Evolutionary conservation across 2,113 vertebrate species (phyloP).

Genomic region (Pseudorhombus dupliciocellatus): DNA sequence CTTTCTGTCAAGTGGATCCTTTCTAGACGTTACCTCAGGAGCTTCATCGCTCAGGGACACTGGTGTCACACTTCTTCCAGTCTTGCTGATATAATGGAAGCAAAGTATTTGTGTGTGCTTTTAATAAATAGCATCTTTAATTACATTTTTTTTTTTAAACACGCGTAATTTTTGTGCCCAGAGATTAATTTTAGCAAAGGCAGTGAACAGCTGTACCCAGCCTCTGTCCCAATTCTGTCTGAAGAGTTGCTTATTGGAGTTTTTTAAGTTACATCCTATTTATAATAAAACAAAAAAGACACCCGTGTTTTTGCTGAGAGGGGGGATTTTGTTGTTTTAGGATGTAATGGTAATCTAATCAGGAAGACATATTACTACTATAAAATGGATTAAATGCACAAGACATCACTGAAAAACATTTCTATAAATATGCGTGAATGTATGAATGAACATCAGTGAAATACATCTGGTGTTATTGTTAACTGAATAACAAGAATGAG

Average conservation of each 20-base stretch:
- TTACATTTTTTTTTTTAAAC: no score
- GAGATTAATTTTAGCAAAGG: slow-evolving; percentile 37
- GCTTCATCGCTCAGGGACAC: slow-evolving; percentile 13
- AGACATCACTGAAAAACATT: not conserved
- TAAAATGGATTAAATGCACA: slow-evolving; percentile 15
- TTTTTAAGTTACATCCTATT: slow-evolving; percentile 38
- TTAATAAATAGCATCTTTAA: slow-evolving; percentile 33
- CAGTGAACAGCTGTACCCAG: slow-evolving; percentile 10
- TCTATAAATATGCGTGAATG: no score
- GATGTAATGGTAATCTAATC: not conserved
- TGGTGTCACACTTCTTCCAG: slow-evolving; percentile 12
- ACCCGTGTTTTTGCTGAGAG: slow-evolving; percentile 22
- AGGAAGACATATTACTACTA: not conserved
- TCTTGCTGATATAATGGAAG: slow-evolving; percentile 3
- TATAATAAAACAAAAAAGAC: slow-evolving; percentile 1
- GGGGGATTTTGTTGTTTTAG: slow-evolving; percentile 1
- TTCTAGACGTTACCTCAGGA: not conserved
- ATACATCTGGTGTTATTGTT: not conserved
- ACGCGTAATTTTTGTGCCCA: not conserved
- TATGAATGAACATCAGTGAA: no score
- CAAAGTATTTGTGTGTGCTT: slow-evolving; percentile 1
- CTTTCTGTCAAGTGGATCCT: not conserved
- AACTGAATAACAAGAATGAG: not conserved
- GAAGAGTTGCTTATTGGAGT: slow-evolving; percentile 28
- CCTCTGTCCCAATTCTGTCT: slow-evolving; percentile 57